Evolutionary conservation across 2,113 vertebrate genomes (phyloP).

Genomic region (Anser brachyrhynchus): DNA sequence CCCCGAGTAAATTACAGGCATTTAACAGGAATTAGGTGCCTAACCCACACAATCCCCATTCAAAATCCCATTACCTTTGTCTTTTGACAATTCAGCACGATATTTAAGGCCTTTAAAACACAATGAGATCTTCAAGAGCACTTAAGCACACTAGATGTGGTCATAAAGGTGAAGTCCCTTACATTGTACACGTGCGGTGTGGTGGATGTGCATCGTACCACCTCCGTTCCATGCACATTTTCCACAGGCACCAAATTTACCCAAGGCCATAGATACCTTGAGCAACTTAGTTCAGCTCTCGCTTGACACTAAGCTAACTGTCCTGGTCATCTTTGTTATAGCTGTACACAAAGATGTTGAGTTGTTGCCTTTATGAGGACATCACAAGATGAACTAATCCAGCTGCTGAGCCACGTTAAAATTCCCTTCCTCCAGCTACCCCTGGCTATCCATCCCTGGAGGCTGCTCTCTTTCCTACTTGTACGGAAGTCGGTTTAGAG

Average conservation of each 20-base stretch:
- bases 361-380: neutral
- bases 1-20: neutral
- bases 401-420: neutral
- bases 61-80: neutral
- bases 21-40: neutral
- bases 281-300: neutral
- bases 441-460: neutral
- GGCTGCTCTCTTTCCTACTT: neutral
- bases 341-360: neutral
- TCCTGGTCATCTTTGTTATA: neutral
- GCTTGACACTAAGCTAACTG: neutral
- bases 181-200: accelerated
- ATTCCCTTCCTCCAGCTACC: neutral
- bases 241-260: neutral
- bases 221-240: neutral
- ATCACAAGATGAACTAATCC: neutral
- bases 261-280: neutral
- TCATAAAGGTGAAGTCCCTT: neutral
- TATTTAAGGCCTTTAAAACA: neutral
- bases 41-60: neutral
- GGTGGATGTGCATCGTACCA: neutral
- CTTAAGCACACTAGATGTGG: neutral
- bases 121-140: neutral
- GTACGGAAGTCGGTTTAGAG: neutral
- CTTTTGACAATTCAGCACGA: neutral